Evolutionary conservation across 2,113 vertebrate species (phyloP).

Genomic region (Opisthocomus hoazin): DNA sequence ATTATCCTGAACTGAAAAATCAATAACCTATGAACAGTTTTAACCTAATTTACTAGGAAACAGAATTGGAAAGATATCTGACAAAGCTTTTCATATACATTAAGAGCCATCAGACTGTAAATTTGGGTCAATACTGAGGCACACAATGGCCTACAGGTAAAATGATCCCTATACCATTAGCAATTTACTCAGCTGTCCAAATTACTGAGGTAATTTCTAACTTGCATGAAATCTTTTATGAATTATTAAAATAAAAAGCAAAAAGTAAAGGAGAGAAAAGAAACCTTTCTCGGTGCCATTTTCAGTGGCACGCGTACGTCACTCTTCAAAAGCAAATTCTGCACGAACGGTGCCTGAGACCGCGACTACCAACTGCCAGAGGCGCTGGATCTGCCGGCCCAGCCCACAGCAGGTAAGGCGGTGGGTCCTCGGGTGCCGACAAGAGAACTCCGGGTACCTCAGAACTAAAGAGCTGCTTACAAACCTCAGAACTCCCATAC

Average conservation of each 20-base stretch:
- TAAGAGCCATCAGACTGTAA: background rate
- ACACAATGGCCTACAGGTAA: background rate
- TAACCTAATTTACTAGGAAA: constrained; percentile 38
- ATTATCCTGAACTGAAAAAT: constrained; percentile 39
- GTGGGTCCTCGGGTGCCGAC: background rate
- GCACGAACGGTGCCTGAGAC: background rate
- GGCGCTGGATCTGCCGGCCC: rapidly evolving
- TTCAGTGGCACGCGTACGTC: background rate
- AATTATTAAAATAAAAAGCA: background rate
- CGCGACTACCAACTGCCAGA: background rate
- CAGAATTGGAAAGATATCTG: background rate
- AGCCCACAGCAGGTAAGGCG: rapidly evolving
- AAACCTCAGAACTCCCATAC: background rate
- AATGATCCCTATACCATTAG: background rate
- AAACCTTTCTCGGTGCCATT: background rate
- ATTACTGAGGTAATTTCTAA: background rate
- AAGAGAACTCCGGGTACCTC: background rate
- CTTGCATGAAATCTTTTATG: background rate
- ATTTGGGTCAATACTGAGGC: background rate
- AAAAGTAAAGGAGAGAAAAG: background rate
- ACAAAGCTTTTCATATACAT: constrained; percentile 32
- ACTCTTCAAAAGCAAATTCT: background rate
- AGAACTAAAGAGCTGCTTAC: background rate
- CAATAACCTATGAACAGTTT: constrained; percentile 13
- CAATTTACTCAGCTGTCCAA: background rate